Base-by-base conservation (phyloP, 23 tunicate species). In the Styela plicata region DNA sequence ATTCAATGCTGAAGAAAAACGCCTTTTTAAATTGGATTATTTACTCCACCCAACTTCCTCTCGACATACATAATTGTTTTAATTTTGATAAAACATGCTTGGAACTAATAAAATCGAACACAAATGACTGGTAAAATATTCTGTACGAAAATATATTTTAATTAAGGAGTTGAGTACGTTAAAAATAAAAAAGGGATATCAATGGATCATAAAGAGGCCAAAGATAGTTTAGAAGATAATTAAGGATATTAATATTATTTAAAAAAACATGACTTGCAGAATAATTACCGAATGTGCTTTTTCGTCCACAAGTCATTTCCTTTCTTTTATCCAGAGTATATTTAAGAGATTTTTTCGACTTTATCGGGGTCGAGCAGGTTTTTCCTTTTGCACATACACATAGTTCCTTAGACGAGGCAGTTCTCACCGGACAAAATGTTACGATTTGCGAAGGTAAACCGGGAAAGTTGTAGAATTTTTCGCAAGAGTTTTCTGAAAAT, bases 311-410 rank as follows among this genome's bases (percentile, higher is more conserved):
- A 20, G 86, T 73, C 17, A 24, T 17, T 25, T 23, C 16, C 3
- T 35, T 74, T 32, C 80, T 33, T 32, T 63, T 33, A n/a, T 62
- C 70, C 24, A 61, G 37, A 2, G 68, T 44, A 7, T 17, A 28
- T 10, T 75, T 28, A 17, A 34, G 16, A 2, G 86, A 73, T 10
- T 44, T 32, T 3, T 21, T 33, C 57, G 52, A 31, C 36, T 65
- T 83, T 17, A 63, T 3, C 13, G 52, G 29, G 10, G 34, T 20
- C 31, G 86, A 80, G 35, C 86, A 83, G 2, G 86, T 63, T 29
- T 73, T 29, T 21, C 69, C 80, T 0, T 68, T 33, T 1, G 86
- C 86, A 33, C 86, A 83, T 25, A 57, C 71, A 63, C 86, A 83
- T 2, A 83, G 36, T 27, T 27, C 31, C 30, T 73, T 79, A 24